Base-by-base conservation (phyloP, 2,888 invertebrate species). In the Leucozona laternaria region DNA sequence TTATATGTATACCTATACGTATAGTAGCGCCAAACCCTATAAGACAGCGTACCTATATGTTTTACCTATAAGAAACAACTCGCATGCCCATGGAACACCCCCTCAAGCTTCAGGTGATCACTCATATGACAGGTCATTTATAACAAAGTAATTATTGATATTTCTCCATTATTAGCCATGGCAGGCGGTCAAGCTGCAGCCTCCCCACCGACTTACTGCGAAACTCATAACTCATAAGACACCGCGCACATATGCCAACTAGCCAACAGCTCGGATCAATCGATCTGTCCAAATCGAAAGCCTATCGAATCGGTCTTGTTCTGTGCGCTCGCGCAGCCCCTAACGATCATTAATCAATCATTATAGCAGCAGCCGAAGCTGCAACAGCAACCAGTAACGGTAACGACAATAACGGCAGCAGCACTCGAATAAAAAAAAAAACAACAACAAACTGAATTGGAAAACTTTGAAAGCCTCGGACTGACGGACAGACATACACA, bases 81-180 rank as follows among this genome's bases (percentile, higher is more conserved):
- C 43, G 22, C 37, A 55, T 70, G 70, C 48, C 50, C 28, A 45
- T 55, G 45, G 58, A 50, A 58, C 34, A 62, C 73, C 81, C 77
- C 78, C 78, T 70, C 43, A 40, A 55, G n/a, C 73, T 53, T 43
- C 53, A 53, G 68, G 72, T 77, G 75, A 86, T 66, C 86, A 60
- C 75, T 82, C 79, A 75, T 86, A 66, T 82, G 86, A 86, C 86
- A 86, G 86, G 86, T 86, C 86, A 82, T 86, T 86, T 86, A 82
- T 86, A 86, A 86, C 82, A 86, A 86, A 86, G 86, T 82, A 86
- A 86, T 86, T 86, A 86, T 86, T 82, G 82, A 86, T 86, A 86
- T 86, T 86, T 81, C 86, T 81, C 81, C 86, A 86, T 86, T 86
- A 86, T 86, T 81, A 75, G 64, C 62, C 20, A 25, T 73, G 84